Evolutionary conservation across 2,888 invertebrate species (phyloP).

Genomic region (Chrysotoxum bicinctum): DNA sequence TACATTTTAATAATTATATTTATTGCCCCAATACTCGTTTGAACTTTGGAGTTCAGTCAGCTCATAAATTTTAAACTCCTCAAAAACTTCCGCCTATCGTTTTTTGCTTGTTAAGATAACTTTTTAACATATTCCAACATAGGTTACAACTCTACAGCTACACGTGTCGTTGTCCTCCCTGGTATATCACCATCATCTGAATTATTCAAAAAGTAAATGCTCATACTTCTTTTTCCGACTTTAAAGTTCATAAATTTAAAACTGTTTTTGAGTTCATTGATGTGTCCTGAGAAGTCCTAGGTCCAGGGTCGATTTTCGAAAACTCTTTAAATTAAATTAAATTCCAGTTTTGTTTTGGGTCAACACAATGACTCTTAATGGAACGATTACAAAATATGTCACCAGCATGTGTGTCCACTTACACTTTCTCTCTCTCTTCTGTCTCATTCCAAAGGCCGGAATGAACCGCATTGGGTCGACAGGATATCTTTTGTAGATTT

Average conservation of each 20-base stretch:
- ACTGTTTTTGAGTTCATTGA: not conserved
- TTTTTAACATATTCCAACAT: not conserved
- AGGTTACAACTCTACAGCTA: not conserved
- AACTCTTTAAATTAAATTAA: conserved; percentile 41
- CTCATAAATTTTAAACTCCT: not conserved
- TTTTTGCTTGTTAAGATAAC: not conserved
- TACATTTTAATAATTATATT: no score
- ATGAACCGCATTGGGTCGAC: not conserved
- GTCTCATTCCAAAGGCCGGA: not conserved
- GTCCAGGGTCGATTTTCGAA: not conserved
- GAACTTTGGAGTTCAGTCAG: not conserved
- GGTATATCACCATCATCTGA: conserved; percentile 5
- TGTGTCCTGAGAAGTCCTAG: not conserved
- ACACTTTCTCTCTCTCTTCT: not conserved
- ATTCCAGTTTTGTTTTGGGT: conserved; percentile 14
- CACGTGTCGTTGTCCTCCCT: not conserved
- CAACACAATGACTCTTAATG: conserved; percentile 54
- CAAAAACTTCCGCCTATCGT: not conserved
- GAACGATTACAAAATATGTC: conserved; percentile 54
- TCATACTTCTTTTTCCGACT: not conserved
- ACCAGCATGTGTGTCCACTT: conserved; percentile 46
- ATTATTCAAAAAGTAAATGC: conserved; percentile 20
- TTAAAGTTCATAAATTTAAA: conserved; percentile 17
- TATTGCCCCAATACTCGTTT: not conserved
- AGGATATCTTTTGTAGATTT: conserved; percentile 9